Evolutionary conservation across 2,113 vertebrate genomes (phyloP), one percentile per base, ranked within the genome.

Genomic region (Oreochromis tanganicae): DNA sequence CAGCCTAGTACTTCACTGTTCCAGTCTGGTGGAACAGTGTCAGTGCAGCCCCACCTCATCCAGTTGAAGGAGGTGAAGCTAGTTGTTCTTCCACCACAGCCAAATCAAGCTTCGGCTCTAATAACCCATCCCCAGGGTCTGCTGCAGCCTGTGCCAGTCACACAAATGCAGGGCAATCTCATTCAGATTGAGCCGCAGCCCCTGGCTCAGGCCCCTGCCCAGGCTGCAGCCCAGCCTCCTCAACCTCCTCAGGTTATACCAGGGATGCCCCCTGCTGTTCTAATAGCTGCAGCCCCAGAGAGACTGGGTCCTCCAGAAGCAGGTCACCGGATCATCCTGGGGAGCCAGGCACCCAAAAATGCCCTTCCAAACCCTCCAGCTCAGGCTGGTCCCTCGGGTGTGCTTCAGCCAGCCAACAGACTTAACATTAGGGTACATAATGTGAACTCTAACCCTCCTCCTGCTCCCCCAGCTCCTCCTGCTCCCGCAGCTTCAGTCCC

Each of bases 221-320:
- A 93, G 61, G 32, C 88, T 36, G 63, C 36, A 1, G 75, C 38
- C 13, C 93, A 87, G 75, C 84, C 81, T 27, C 27, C 57, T 17
- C 91, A 87, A 36, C 61, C n/a, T 43, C 79, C 82, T 87, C 93
- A 93, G 91, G 75, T 83, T 75, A 36, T 88, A 24, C 81, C 84
- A 2, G 84, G 68, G 32, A 82, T 56, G 11, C 86, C 92, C 5
- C 87, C 92, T 34, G 89, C 94, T 6, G 95, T 96, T 79, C 92
- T 95, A n/a, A 92, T 95, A 75, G 95, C 95, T n/a, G 92, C 94
- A 10, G 95, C 95, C 36, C 95, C 95, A 16, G 94, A 95, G 82
- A 94, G 94, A 91, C 90, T 96, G 1, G 95, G 94, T 32, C 94
- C 92, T 78, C 92, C 93, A 7, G 94, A 94, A 85, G 91, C 78